Evolutionary conservation across 2,888 invertebrate genomes (phyloP), one percentile per base, ranked within the genome.

Genomic region (Didymodactylos carnosus): DNA sequence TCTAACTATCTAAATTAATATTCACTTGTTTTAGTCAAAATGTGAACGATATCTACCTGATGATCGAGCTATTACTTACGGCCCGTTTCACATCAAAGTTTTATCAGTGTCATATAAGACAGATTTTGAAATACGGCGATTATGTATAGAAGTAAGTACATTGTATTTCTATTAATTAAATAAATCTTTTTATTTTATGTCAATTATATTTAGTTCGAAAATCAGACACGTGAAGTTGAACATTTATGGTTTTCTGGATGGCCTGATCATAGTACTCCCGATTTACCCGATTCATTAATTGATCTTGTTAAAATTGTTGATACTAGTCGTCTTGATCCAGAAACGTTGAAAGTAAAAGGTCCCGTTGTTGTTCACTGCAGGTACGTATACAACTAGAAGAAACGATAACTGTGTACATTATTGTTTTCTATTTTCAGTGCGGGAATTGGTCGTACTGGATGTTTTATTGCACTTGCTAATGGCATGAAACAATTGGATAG

Each of bases 211-310:
- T 62, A 62, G 62, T 62, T 19, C 19, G 62, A 35, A 62, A 35
- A 35, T 10, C 35, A 83, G 76, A 77, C 77, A 49, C 81, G 80
- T 75, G 78, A 78, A 75, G 86, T 90, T 19, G 87, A 88, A 78
- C 92, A 92, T 80, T 91, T 89, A 80, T 93, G 93, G 93, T 92
- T 91, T 82, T 90, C 91, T 75, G 62, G 62, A 76, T 94, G 94
- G 94, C 92, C 92, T 0, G 94, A 94, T 82, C 94, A 94, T 83
- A 91, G 91, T 78, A 91, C 92, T 77, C 92, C 94, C 0, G 88
- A 89, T 78, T 89, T 91, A 71, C 89, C 91, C 11, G 88, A 89
- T 78, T 89, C 91, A 1, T 83, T 91, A 70, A 85, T 94, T 43
- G 88, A 90, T 77, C 86, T 93, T 78, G 90, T 92, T 75, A 86